phyloP scores from a whole-genome alignment of 1,140 invertebrate species.

The Pseudomyrmex gracilis region DNA sequence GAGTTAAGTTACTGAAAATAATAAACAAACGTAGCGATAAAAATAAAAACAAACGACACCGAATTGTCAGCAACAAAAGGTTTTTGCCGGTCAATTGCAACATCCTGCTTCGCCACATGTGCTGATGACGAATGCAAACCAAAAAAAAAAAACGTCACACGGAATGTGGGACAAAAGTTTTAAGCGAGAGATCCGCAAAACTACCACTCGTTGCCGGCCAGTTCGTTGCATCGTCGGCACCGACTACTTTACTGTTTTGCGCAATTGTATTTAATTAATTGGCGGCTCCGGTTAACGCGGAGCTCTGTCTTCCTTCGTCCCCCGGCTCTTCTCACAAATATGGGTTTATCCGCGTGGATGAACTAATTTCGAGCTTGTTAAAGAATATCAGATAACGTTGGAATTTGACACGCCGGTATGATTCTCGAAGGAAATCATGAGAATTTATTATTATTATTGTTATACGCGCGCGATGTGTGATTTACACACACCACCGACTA shows the following conservation, averaged over 20 bases:
- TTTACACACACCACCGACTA: too few species aligned
- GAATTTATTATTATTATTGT: too few species aligned
- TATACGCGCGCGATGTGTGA: too few species aligned
- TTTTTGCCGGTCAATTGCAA: neutral
- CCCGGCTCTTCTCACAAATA: slow-evolving; percentile 4
- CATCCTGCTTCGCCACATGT: neutral
- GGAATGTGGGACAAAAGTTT: slow-evolving; percentile 39
- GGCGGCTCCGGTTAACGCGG: slow-evolving; percentile 48
- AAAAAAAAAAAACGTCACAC: slow-evolving; percentile 4
- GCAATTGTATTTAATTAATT: slow-evolving; percentile 76
- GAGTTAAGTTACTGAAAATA: neutral
- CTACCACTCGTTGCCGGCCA: slow-evolving; percentile 41
- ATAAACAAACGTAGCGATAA: neutral
- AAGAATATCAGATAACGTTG: slow-evolving; percentile 5
- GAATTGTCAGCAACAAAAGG: neutral
- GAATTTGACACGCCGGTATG: neutral
- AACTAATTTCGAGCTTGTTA: slow-evolving; percentile 43
- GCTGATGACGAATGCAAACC: neutral
- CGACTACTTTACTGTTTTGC: slow-evolving; percentile 64
- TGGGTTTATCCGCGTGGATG: slow-evolving; percentile 46
- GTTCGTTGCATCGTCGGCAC: slow-evolving; percentile 66
- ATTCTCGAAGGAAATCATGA: neutral
- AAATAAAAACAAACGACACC: neutral
- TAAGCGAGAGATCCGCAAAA: slow-evolving; percentile 54
- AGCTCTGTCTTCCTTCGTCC: neutral